phyloP scores from a whole-genome alignment of 1,140 invertebrate species.

The Drepana arcuata region DNA sequence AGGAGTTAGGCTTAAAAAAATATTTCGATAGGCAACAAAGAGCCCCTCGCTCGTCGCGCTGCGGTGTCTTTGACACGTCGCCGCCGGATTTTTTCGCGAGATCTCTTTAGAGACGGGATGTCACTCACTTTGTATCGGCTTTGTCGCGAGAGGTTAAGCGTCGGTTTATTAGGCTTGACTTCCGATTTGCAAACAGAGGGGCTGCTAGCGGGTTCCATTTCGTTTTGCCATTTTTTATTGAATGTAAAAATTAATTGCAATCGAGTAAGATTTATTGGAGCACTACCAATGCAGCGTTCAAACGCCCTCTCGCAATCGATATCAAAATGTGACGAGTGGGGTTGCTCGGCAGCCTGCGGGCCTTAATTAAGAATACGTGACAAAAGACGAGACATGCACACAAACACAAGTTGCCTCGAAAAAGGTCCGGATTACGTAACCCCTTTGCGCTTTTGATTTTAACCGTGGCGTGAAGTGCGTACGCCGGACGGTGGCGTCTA shows the following conservation, averaged over 20 bases:
- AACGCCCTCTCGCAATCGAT: slow-evolving; percentile 51
- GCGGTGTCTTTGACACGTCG: slow-evolving; percentile 69
- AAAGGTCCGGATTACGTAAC: slow-evolving; percentile 69
- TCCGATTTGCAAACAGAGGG: slow-evolving; percentile 60
- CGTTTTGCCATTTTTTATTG: slow-evolving; percentile 19
- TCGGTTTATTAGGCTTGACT: slow-evolving; percentile 62
- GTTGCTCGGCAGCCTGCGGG: slow-evolving; percentile 51
- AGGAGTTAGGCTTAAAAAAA: slow-evolving; percentile 71
- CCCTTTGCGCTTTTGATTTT: slow-evolving; percentile 71
- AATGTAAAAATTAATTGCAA: slow-evolving; percentile 23
- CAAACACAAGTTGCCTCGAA: slow-evolving; percentile 59
- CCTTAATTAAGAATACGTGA: slow-evolving; percentile 74
- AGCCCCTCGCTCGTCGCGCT: slow-evolving; percentile 35
- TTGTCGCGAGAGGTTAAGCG: slow-evolving; percentile 65
- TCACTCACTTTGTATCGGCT: slow-evolving; percentile 66
- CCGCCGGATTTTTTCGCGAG: slow-evolving; percentile 62
- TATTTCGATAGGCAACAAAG: slow-evolving; percentile 67
- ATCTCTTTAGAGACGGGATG: slow-evolving; percentile 59
- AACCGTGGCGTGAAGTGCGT: slow-evolving; percentile 62
- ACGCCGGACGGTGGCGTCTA: slow-evolving; percentile 52
- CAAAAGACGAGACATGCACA: slow-evolving; percentile 71
- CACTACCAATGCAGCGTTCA: slow-evolving; percentile 25
- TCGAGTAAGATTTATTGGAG: slow-evolving; percentile 35
- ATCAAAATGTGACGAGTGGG: slow-evolving; percentile 63
- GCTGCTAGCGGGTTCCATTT: slow-evolving; percentile 31